Conservation (phyloP, 2,113 vertebrate species). For the Vicugna pacos region DNA sequence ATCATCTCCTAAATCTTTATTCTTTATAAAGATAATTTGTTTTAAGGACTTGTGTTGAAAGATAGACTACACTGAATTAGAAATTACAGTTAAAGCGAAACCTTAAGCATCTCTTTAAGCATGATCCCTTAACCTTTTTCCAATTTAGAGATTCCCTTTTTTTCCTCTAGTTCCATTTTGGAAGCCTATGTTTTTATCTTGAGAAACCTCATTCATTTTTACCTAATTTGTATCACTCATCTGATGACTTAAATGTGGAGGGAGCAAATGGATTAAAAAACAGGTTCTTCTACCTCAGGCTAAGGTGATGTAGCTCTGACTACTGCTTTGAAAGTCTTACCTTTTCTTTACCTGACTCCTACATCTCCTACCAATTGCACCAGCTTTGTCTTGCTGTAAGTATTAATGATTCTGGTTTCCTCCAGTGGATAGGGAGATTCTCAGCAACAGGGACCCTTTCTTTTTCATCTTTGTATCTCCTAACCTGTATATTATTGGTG, state of each 20-base stretch:
- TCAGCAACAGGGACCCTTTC: neutral
- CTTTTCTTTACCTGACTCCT: neutral
- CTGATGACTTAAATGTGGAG: constrained; percentile 22
- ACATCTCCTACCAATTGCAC: neutral
- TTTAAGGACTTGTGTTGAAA: neutral
- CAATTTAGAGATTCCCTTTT: neutral
- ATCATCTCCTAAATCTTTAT: neutral
- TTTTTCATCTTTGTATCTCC: constrained; percentile 10
- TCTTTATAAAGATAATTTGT: constrained; percentile 3
- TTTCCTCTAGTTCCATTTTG: neutral
- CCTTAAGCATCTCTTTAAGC: neutral
- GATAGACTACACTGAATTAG: neutral
- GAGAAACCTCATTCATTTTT: constrained; percentile 21
- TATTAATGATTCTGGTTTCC: constrained; percentile 32
- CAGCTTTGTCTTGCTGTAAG: neutral
- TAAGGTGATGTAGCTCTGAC: constrained; percentile 53
- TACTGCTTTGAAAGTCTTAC: constrained; percentile 23
- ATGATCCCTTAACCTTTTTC: neutral
- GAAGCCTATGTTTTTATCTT: neutral
- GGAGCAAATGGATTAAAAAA: constrained; percentile 54
- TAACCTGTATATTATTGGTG: neutral
- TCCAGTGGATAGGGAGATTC: neutral
- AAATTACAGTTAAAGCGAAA: neutral
- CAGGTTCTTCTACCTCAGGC: constrained; percentile 72
- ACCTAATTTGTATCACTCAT: neutral